Evolutionary conservation across 2,113 vertebrate genomes (phyloP).

Genomic region (Nycticebus coucang): DNA sequence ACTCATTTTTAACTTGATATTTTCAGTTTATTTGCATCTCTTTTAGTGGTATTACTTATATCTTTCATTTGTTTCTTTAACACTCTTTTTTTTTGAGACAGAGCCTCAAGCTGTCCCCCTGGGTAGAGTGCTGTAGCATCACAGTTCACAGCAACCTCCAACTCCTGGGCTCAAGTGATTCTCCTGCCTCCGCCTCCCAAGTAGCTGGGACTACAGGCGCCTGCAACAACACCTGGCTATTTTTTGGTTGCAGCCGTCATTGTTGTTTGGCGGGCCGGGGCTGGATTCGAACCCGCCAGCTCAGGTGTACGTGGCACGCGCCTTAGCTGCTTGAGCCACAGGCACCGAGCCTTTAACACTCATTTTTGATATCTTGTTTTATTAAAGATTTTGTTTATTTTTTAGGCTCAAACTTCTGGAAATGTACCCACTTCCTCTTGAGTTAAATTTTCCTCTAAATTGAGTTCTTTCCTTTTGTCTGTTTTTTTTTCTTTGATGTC

Average conservation of each 20-base stretch:
- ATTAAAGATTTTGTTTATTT: neutral
- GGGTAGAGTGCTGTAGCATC: too few species aligned
- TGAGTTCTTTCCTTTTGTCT: neutral
- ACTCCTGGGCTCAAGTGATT: too few species aligned
- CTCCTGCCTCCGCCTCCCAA: too few species aligned
- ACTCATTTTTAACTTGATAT: neutral
- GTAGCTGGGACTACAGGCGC: too few species aligned
- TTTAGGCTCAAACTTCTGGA: neutral
- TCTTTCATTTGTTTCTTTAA: neutral
- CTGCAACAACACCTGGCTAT: too few species aligned
- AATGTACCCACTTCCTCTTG: neutral
- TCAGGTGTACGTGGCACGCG: too few species aligned
- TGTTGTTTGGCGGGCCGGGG: too few species aligned
- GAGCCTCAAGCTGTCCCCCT: too few species aligned
- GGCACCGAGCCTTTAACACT: neutral
- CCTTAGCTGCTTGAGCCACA: too few species aligned
- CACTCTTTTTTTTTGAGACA: neutral
- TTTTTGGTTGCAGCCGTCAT: too few species aligned
- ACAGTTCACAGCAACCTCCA: too few species aligned
- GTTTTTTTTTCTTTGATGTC: neutral
- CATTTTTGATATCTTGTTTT: neutral
- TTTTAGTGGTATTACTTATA: neutral
- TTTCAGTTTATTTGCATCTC: neutral
- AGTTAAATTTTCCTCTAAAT: neutral
- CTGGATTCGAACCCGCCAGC: too few species aligned